A percentile compares a stretch with the other conserved stretches of the same genome.
These are phyloP conservation scores for Drosophila nebulosa DNA, from an alignment of 1,140 invertebrate genomes.

Conservation along the genomic window DNA sequence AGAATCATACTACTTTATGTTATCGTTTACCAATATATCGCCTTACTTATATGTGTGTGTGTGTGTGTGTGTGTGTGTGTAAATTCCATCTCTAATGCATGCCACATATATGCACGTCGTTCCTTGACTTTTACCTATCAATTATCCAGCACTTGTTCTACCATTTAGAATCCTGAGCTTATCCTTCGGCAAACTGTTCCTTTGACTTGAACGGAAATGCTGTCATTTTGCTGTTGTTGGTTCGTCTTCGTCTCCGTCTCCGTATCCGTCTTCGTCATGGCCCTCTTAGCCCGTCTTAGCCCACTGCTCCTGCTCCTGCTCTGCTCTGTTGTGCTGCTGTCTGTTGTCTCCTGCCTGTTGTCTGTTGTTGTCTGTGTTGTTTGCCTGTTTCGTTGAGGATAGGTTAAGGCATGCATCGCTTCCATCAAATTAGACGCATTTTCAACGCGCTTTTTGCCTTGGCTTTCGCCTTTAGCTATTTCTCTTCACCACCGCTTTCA, in stretches of 20 bases:
- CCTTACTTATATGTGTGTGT: not conserved
- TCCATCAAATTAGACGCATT: conserved; percentile 63
- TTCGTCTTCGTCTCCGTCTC: conserved; percentile 17
- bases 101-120: conserved; percentile 10
- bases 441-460: conserved; percentile 47
- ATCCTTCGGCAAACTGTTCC: conserved; percentile 15
- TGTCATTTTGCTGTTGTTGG: conserved; percentile 28
- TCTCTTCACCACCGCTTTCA: not conserved
- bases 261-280: conserved; percentile 28
- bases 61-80: not conserved
- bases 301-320: too few relatives aligned
- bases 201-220: conserved; percentile 49
- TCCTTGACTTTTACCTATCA: conserved; percentile 22
- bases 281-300: not conserved
- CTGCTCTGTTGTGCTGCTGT: not conserved
- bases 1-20: too few relatives aligned
- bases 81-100: not conserved
- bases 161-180: conserved; percentile 35
- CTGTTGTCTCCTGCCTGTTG: conserved; percentile 5
- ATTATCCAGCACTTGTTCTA: conserved; percentile 32
- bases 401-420: conserved; percentile 45
- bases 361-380: conserved; percentile 20
- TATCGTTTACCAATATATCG: too few relatives aligned
- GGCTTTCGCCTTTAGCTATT: conserved; percentile 12
- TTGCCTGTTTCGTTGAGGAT: conserved; percentile 8